Evolutionary conservation across 2,113 vertebrate genomes (phyloP), one percentile per base, ranked within the genome.

Genomic region (Tenebrosternarchus preto): DNA sequence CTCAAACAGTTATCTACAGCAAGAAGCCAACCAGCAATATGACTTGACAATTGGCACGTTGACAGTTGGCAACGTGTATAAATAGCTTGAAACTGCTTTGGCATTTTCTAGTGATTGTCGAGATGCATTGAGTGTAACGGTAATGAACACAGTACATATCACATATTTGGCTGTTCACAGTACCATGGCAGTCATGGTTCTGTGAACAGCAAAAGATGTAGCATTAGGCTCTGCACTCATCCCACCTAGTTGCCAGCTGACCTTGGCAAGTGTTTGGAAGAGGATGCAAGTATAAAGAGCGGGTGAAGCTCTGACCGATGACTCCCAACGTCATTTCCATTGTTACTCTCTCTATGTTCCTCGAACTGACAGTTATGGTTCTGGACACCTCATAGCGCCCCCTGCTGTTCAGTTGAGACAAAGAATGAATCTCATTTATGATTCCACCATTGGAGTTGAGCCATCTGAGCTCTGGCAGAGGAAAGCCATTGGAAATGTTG

Each of bases 21-120:
- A 20, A 36, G 27, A n/a, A n/a, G n/a, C n/a, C 36, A 25, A 76
- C 9, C n/a, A 46, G 39, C 5, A 29, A 64, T 31, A 19, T 76
- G 74, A 55, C 24, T 66, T 53, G 16, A 76, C 39, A 61, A 55
- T 77, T 36, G 22, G 9, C 29, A 63, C 63, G 31, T 66, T n/a
- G n/a, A n/a, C n/a, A n/a, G 61, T 67, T 22, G 31, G n/a, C 2
- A 1, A 7, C n/a, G 17, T 33, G 63, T 31, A 33, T 20, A 8
- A 46, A 9, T 46, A 11, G 5, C 39, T 9, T 46, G 8, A 50
- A 15, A 50, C 8, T 15, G 43, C 43, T 50, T 9, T 50, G 43
- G 2, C 11, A 36, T 36, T 36, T 36, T 36, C 33, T n/a, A n/a
- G n/a, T n/a, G n/a, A n/a, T n/a, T n/a, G n/a, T n/a, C 33, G 3